phyloP scores from a whole-genome alignment of 2,888 invertebrate genomes.

The Drosophila lutescens region DNA sequence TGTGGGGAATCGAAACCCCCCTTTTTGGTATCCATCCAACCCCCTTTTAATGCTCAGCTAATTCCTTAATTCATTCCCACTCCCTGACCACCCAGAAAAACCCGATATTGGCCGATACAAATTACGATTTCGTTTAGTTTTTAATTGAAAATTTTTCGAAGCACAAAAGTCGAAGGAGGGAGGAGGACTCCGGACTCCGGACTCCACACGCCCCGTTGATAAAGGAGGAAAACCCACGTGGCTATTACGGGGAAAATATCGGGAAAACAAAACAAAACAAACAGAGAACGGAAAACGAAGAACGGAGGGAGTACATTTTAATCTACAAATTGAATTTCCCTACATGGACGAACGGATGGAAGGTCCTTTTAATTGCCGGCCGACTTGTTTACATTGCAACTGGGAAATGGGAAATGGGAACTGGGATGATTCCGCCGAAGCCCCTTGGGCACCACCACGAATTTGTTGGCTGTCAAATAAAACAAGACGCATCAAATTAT shows the following conservation, averaged over 20 bases:
- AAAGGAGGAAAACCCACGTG: constrained; percentile 9
- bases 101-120: constrained; percentile 1
- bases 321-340: constrained; percentile 76
- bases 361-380: constrained; percentile 69
- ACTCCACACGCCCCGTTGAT: neutral
- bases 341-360: constrained; percentile 36
- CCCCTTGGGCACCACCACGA: constrained; percentile 60
- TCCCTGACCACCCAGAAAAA: neutral
- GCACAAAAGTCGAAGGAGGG: neutral
- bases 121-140: constrained; percentile 34
- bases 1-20: neutral
- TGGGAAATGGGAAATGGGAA: neutral
- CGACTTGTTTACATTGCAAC: constrained; percentile 64
- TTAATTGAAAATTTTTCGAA: constrained; percentile 29
- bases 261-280: constrained; percentile 12
- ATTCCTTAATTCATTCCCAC: constrained; percentile 25
- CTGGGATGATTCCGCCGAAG: constrained; percentile 7
- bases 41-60: constrained; percentile 11
- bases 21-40: too few relatives aligned
- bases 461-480: constrained; percentile 78
- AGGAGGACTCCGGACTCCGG: too few relatives aligned
- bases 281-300: neutral
- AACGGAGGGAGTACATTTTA: constrained; percentile 49
- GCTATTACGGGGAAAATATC: constrained; percentile 16
- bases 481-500: constrained; percentile 79